Evolutionary conservation across 2,113 vertebrate species (phyloP).

Genomic region (Calypte anna): DNA sequence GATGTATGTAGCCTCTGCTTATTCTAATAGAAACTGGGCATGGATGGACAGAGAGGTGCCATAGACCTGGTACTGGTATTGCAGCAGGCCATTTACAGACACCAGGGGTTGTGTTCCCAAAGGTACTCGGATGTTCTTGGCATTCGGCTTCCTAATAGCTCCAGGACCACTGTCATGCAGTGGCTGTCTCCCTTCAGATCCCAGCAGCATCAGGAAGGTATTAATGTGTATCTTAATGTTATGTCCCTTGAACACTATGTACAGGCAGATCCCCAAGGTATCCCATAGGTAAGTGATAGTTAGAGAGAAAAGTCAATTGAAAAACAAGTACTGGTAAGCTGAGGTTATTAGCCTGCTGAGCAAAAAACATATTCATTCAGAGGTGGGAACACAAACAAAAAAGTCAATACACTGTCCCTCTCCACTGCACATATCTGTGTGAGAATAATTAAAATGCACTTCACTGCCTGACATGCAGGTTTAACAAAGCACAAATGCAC

Average conservation of each 20-base stretch:
- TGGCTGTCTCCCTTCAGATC: background rate
- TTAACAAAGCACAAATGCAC: background rate
- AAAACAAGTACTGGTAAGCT: background rate
- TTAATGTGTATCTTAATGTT: background rate
- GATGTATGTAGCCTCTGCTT: background rate
- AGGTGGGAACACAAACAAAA: slow-evolving; percentile 4
- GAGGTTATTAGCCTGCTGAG: background rate
- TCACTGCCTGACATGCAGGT: background rate
- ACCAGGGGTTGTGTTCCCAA: background rate
- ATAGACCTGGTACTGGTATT: background rate
- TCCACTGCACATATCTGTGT: background rate
- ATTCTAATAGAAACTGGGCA: background rate
- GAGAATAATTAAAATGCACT: background rate
- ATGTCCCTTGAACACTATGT: background rate
- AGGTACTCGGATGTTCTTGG: background rate
- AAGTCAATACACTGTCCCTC: background rate
- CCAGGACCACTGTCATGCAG: rapidly evolving
- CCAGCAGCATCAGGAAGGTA: background rate
- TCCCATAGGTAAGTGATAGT: background rate
- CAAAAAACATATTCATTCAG: background rate
- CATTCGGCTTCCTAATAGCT: background rate
- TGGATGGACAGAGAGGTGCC: background rate
- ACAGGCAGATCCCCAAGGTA: background rate
- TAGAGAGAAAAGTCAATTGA: background rate
- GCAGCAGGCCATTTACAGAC: background rate